Evolutionary conservation across 2,888 invertebrate genomes (phyloP).

Genomic region (Drosophila demipolita): DNA sequence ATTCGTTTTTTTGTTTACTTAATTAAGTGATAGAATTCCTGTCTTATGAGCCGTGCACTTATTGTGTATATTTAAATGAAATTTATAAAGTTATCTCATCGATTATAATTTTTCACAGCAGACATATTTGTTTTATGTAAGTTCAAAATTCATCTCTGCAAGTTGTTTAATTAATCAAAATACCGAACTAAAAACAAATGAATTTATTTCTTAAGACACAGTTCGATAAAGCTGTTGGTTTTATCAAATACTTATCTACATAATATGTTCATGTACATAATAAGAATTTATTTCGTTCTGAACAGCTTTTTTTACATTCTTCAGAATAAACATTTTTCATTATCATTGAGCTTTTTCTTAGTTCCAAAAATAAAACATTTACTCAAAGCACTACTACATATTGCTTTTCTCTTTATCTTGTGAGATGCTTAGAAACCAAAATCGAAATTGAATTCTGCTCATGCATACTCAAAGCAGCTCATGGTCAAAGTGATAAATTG

Average conservation of each 20-base stretch:
- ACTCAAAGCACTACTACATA: slow-evolving; percentile 63
- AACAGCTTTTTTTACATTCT: slow-evolving; percentile 62
- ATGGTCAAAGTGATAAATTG: slow-evolving; percentile 77
- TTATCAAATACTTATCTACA: slow-evolving; percentile 29
- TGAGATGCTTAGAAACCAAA: slow-evolving; percentile 43
- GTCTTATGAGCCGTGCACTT: not conserved
- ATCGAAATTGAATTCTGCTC: slow-evolving; percentile 65
- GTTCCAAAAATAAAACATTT: slow-evolving; percentile 74
- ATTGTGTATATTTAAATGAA: not conserved
- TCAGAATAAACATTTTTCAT: slow-evolving; percentile 55
- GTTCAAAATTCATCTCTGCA: not conserved
- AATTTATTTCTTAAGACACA: slow-evolving; percentile 24
- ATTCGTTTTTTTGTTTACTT: not conserved
- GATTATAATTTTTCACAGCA: not conserved
- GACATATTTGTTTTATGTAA: not conserved
- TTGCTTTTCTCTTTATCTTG: slow-evolving; percentile 46
- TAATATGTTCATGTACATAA: slow-evolving; percentile 29
- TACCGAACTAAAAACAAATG: slow-evolving; percentile 16
- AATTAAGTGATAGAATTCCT: not conserved
- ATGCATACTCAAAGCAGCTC: slow-evolving; percentile 74
- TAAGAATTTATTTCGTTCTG: slow-evolving; percentile 39
- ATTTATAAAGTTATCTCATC: not conserved
- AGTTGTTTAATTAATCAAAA: slow-evolving; percentile 12
- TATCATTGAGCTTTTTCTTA: slow-evolving; percentile 75
- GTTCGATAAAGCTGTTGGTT: slow-evolving; percentile 35